Conservation (phyloP, 2,797 vertebrate genomes). For the Busarellus nigricollis region DNA sequence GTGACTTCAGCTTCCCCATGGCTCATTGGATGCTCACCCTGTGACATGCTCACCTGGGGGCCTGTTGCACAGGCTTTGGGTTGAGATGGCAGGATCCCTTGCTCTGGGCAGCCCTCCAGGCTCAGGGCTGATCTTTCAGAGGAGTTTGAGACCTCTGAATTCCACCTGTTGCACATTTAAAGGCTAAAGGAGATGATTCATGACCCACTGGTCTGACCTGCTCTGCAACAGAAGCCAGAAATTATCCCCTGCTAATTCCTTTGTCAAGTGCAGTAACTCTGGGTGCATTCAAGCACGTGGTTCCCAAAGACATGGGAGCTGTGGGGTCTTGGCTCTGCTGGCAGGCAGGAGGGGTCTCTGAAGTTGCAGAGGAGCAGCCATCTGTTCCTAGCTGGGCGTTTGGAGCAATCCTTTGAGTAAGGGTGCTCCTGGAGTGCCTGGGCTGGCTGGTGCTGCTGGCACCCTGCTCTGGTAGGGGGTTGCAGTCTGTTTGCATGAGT, state of each 20-base stretch:
- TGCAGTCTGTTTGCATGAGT: background rate
- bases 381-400: background rate
- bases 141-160: background rate
- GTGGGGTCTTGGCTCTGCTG: background rate
- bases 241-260: background rate
- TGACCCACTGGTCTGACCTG: background rate
- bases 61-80: background rate
- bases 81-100: background rate
- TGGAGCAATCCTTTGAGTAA: background rate
- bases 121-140: background rate
- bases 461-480: background rate
- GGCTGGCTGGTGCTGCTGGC: background rate
- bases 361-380: background rate
- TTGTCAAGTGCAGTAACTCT: background rate
- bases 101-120: background rate
- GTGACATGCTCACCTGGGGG: background rate
- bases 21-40: background rate
- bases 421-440: background rate
- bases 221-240: background rate
- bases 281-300: accelerated
- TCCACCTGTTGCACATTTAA: background rate
- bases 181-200: background rate
- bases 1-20: background rate
- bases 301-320: background rate
- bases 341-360: background rate